Evolutionary conservation across 53 echinoderm and acorn worm species (phyloP).

Genomic region (Echinarachnius parma): DNA sequence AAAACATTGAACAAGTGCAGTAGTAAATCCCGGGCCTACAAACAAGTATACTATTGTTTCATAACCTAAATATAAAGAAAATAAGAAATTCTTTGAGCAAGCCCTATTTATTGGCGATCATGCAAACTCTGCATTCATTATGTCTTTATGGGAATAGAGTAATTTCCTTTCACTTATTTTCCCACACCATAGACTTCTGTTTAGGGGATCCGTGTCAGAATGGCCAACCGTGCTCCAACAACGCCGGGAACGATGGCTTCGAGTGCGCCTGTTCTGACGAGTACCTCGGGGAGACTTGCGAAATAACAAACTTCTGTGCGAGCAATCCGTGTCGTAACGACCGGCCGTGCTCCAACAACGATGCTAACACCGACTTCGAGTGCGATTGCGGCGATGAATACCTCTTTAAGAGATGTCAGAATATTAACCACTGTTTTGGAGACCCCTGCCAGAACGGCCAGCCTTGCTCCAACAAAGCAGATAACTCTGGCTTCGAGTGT

Average conservation of each 20-base stretch:
- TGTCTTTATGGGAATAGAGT: no score
- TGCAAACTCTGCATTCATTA: no score
- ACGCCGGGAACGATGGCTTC: slow-evolving; percentile 4
- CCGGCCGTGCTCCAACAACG: slow-evolving; percentile 13
- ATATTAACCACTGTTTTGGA: neutral
- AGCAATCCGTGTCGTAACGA: slow-evolving; percentile 16
- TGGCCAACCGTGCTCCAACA: slow-evolving; percentile 13
- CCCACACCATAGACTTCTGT: slow-evolving; percentile 40
- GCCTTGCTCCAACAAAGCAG: neutral
- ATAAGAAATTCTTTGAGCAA: no score
- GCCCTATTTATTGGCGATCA: no score
- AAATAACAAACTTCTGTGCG: slow-evolving; percentile 25
- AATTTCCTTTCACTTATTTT: no score
- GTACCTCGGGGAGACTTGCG: slow-evolving; percentile 9
- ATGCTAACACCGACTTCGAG: slow-evolving; percentile 23
- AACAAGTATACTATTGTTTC: no score
- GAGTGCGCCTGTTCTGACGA: slow-evolving; percentile 2
- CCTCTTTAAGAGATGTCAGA: slow-evolving; percentile 4
- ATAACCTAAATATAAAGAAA: no score
- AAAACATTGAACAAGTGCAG: no score
- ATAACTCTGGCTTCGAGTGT: neutral
- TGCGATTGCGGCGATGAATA: slow-evolving; percentile 31
- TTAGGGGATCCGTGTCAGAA: slow-evolving; percentile 1
- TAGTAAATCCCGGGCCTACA: no score
- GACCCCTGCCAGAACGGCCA: neutral